Percentiles rank a stretch among this genome's conserved stretches.
Conservation (phyloP, 2,113 vertebrate species). For the Paradisaea rubra region DNA sequence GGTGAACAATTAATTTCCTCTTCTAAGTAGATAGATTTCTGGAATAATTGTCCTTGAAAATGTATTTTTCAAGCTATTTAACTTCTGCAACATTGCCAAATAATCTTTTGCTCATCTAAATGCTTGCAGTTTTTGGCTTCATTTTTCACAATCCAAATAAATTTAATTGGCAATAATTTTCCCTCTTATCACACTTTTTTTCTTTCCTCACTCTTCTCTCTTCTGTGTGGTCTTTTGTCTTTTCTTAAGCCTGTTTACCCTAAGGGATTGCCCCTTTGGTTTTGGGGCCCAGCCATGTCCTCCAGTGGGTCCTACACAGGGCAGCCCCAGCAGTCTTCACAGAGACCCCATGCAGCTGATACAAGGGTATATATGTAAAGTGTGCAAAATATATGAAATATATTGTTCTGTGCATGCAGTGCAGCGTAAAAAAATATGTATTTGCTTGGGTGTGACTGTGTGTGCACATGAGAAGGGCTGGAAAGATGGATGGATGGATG, state of each 20-base stretch:
- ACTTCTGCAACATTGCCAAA: neutral
- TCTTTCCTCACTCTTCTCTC: neutral
- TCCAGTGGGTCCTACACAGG: neutral
- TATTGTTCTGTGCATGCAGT: neutral
- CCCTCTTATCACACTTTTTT: neutral
- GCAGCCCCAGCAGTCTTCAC: accelerated
- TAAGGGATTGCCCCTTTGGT: accelerated
- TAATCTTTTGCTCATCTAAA: neutral
- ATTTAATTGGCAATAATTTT: neutral
- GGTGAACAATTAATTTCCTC: neutral
- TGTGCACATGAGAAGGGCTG: neutral
- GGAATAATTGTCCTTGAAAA: neutral
- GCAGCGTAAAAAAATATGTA: neutral
- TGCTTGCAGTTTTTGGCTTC: neutral
- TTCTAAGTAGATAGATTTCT: neutral
- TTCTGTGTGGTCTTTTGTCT: accelerated
- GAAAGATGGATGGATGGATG: neutral
- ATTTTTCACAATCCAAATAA: neutral
- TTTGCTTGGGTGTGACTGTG: neutral
- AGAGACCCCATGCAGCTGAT: accelerated
- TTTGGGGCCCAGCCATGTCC: neutral
- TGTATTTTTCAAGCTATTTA: neutral
- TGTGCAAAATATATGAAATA: neutral
- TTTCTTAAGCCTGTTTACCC: neutral
- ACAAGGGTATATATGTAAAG: neutral